Evolutionary conservation across 2,888 invertebrate species (phyloP).

Genomic region (Trachelus stipa): DNA sequence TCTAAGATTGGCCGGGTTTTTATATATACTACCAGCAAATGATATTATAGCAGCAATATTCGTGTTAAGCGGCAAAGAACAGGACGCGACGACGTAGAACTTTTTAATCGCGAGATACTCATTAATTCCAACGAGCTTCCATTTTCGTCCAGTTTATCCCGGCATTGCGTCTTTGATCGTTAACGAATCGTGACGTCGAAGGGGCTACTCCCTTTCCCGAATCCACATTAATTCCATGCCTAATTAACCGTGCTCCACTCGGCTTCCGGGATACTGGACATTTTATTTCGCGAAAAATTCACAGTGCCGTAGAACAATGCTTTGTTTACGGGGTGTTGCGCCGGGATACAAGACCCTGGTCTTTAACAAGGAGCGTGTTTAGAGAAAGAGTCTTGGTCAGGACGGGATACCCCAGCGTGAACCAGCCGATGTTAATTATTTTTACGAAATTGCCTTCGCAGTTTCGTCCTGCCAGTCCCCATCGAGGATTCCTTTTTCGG

Average conservation of each 20-base stretch:
- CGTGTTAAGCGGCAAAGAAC: neutral
- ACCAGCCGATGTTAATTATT: slow-evolving; percentile 48
- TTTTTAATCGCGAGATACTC: neutral
- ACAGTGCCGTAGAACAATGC: slow-evolving; percentile 43
- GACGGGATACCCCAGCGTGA: slow-evolving; percentile 9
- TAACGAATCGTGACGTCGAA: neutral
- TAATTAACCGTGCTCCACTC: slow-evolving; percentile 17
- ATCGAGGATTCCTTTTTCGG: slow-evolving; percentile 26
- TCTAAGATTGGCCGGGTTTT: neutral
- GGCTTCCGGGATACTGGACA: slow-evolving; percentile 37
- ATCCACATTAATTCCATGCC: slow-evolving; percentile 1
- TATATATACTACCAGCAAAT: neutral
- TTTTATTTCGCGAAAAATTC: slow-evolving; percentile 27
- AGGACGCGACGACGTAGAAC: neutral
- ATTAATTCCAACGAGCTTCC: neutral
- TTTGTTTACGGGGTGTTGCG: slow-evolving; percentile 42
- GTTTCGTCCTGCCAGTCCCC: slow-evolving; percentile 19
- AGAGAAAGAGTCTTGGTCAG: slow-evolving; percentile 28
- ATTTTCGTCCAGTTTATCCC: neutral
- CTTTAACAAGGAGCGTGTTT: slow-evolving; percentile 58
- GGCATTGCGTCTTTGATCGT: neutral
- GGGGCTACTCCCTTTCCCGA: neutral
- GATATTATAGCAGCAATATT: neutral
- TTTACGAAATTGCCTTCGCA: slow-evolving; percentile 40
- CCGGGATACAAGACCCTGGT: slow-evolving; percentile 47